Evolutionary conservation across 2,888 invertebrate genomes (phyloP).

Genomic region (Acleris laterana): DNA sequence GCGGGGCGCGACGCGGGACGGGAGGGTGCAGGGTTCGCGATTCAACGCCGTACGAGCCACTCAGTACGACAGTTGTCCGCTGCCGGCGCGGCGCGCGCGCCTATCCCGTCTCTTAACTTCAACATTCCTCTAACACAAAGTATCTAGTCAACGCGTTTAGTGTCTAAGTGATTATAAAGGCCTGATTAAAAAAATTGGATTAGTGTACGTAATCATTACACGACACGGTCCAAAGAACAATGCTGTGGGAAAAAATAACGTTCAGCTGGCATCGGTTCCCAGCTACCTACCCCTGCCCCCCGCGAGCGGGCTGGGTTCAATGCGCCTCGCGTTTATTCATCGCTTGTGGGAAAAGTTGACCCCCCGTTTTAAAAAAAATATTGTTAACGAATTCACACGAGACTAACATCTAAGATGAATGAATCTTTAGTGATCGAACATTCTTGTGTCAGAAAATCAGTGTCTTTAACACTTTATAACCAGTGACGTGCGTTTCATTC

Average conservation of each 20-base stretch:
- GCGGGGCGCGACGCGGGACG: slow-evolving; percentile 51
- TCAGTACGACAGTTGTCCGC: slow-evolving; percentile 76
- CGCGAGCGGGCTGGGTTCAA: slow-evolving; percentile 81
- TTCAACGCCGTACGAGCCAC: slow-evolving; percentile 62
- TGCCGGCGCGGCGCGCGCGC: slow-evolving; percentile 77
- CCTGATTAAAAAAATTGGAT: slow-evolving; percentile 61
- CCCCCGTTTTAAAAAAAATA: slow-evolving; percentile 76
- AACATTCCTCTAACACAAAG: slow-evolving; percentile 60
- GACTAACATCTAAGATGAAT: slow-evolving; percentile 68
- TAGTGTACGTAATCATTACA: slow-evolving; percentile 60
- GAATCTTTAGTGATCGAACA: slow-evolving; percentile 36
- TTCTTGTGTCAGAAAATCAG: slow-evolving; percentile 6
- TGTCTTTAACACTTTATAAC: neutral
- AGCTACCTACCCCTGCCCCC: slow-evolving; percentile 82
- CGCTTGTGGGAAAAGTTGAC: slow-evolving; percentile 85
- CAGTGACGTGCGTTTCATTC: slow-evolving; percentile 1
- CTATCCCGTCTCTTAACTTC: slow-evolving; percentile 51
- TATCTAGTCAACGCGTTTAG: slow-evolving; percentile 69
- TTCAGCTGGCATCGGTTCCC: slow-evolving; percentile 84
- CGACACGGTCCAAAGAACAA: slow-evolving; percentile 83
- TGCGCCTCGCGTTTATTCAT: slow-evolving; percentile 84
- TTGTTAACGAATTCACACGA: slow-evolving; percentile 84
- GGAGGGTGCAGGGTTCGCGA: slow-evolving; percentile 60
- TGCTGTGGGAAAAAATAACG: slow-evolving; percentile 86
- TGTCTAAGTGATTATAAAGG: slow-evolving; percentile 45